Conservation (phyloP, 1,140 invertebrate genomes). For the Bombus soroeensis region DNA sequence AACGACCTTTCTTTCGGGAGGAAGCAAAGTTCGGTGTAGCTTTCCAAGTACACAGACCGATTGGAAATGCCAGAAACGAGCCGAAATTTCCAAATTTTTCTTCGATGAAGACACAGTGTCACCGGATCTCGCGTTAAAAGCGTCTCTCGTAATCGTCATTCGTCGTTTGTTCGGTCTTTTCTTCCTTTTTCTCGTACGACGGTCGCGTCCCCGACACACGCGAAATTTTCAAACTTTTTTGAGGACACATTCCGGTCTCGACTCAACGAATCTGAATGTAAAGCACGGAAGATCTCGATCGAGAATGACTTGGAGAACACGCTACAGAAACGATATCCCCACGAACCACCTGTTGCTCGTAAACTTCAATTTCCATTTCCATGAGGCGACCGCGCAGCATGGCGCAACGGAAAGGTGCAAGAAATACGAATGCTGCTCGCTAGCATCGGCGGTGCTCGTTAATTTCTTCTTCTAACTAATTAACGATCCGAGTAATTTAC, state of each 20-base stretch:
- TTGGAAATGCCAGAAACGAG: too few species aligned
- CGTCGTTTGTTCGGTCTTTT: too few species aligned
- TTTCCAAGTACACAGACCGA: too few species aligned
- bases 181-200: too few species aligned
- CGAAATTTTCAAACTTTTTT: too few species aligned
- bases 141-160: too few species aligned
- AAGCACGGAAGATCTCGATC: not conserved
- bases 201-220: too few species aligned
- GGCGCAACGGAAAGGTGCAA: constrained; percentile 39
- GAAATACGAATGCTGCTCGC: constrained; percentile 33
- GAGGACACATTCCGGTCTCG: not conserved
- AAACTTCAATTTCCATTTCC: constrained; percentile 57
- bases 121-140: too few species aligned
- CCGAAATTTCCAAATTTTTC: too few species aligned
- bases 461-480: constrained; percentile 53
- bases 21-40: too few species aligned
- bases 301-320: not conserved
- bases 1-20: too few species aligned
- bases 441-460: constrained; percentile 35
- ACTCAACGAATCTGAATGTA: not conserved
- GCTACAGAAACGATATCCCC: constrained; percentile 51
- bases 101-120: too few species aligned
- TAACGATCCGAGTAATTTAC: constrained; percentile 47
- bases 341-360: constrained; percentile 65
- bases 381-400: not conserved